Conservation (phyloP, 2,888 invertebrate genomes). For the Endomychus coccineus region DNA sequence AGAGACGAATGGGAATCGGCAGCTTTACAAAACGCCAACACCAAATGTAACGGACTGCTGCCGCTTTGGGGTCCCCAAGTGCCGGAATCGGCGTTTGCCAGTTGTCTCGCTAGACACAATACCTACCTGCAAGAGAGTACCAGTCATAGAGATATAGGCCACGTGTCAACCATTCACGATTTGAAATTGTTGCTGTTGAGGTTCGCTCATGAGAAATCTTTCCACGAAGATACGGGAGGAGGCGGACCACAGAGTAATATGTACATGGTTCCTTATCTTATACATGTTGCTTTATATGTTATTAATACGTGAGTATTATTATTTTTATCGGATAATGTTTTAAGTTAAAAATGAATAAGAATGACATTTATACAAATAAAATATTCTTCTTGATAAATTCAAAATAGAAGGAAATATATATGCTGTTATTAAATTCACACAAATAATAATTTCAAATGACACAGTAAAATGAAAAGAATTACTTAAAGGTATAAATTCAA, state of each 20-base stretch:
- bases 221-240: conserved; percentile 96
- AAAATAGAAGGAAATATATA: too few species aligned
- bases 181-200: conserved; percentile 80
- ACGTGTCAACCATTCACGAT: conserved; percentile 82
- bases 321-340: background rate
- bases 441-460: too few species aligned
- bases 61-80: conserved; percentile 96
- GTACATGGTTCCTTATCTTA: conserved; percentile 90
- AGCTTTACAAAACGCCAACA: conserved; percentile 95
- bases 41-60: conserved; percentile 91
- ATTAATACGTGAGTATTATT: conserved; percentile 67
- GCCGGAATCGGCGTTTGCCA: conserved; percentile 86
- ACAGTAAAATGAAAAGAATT: too few species aligned
- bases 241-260: conserved; percentile 96
- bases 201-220: conserved; percentile 90
- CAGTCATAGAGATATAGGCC: conserved; percentile 69
- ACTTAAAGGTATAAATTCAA: too few species aligned
- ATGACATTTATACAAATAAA: too few species aligned
- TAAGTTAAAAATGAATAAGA: too few species aligned
- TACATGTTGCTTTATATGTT: conserved; percentile 91
- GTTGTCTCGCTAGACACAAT: conserved; percentile 86
- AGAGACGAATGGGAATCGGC: conserved; percentile 98
- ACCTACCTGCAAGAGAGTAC: conserved; percentile 72
- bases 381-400: too few species aligned
- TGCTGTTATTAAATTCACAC: too few species aligned